A percentile compares a stretch with the other conserved stretches of the same genome.
Conservation (phyloP, 2,797 vertebrate species). For the Sebastes itinus region DNA sequence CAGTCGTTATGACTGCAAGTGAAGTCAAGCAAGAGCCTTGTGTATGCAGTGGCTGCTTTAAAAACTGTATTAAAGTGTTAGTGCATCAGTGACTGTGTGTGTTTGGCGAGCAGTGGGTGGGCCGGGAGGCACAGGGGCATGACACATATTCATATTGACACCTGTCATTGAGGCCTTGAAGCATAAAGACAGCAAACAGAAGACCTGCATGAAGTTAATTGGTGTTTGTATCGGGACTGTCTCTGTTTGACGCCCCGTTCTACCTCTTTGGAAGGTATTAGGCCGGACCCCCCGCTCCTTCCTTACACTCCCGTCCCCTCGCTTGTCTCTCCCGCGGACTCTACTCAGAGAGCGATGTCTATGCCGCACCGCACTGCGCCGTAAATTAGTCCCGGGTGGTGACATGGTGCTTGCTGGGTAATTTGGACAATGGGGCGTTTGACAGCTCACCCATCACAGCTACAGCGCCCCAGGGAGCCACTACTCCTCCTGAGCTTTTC, state of each 20-base stretch:
- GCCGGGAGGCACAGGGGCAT: constrained; percentile 29
- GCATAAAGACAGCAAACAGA: constrained; percentile 62
- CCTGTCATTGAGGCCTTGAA: constrained; percentile 69
- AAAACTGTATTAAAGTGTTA: constrained; percentile 65
- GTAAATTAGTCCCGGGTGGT: constrained; percentile 88
- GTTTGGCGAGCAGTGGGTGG: constrained; percentile 40
- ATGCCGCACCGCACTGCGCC: constrained; percentile 46
- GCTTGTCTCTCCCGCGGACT: constrained; percentile 45
- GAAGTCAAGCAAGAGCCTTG: constrained; percentile 63
- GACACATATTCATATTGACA: constrained; percentile 74
- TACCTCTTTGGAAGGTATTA: constrained; percentile 45
- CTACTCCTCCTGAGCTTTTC: constrained; percentile 80
- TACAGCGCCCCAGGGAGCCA: constrained; percentile 80
- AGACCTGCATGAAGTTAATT: constrained; percentile 67
- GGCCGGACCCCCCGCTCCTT: constrained; percentile 20
- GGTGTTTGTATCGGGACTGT: constrained; percentile 36
- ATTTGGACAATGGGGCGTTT: constrained; percentile 90
- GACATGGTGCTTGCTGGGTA: constrained; percentile 83
- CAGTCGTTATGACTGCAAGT: constrained; percentile 66
- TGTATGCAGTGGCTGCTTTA: constrained; percentile 44
- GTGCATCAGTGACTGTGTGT: constrained; percentile 57
- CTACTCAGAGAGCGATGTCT: constrained; percentile 62
- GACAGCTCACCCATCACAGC: constrained; percentile 88
- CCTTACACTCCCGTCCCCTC: constrained; percentile 9
- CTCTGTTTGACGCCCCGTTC: constrained; percentile 31